phyloP scores from a whole-genome alignment of 2,888 invertebrate genomes.

The Busseola fusca region DNA sequence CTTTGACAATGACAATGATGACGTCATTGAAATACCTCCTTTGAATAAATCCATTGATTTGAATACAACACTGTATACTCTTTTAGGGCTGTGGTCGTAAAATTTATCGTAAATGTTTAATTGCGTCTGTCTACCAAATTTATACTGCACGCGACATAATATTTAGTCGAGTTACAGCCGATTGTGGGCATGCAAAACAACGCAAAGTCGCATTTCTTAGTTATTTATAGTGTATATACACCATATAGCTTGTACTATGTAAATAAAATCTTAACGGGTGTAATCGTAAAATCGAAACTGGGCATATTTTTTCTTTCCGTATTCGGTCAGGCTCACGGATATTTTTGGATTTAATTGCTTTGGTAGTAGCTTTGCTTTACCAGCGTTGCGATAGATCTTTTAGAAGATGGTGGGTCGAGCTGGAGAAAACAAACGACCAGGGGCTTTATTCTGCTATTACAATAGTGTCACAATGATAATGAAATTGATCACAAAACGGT shows the following conservation, averaged over 20 bases:
- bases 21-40: conserved; percentile 8
- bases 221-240: conserved; percentile 64
- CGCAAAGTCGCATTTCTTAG: conserved; percentile 69
- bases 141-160: conserved; percentile 80
- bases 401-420: too few species aligned
- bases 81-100: conserved; percentile 64
- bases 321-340: conserved; percentile 40
- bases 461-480: too few species aligned
- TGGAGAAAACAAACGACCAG: too few species aligned
- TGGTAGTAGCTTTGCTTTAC: conserved; percentile 4
- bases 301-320: conserved; percentile 47
- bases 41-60: conserved; percentile 57
- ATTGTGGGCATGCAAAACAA: conserved; percentile 78
- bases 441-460: too few species aligned
- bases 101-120: conserved; percentile 75
- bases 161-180: conserved; percentile 74
- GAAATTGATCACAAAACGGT: too few species aligned
- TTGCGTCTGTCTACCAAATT: conserved; percentile 69
- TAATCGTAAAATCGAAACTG: conserved; percentile 55
- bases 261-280: conserved; percentile 52
- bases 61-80: conserved; percentile 60
- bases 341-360: conserved; percentile 58
- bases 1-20: neutral
- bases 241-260: conserved; percentile 58
- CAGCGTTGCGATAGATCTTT: too few species aligned